Evolutionary conservation across 2,888 invertebrate genomes (phyloP).

Genomic region (Drosophila infuscata): DNA sequence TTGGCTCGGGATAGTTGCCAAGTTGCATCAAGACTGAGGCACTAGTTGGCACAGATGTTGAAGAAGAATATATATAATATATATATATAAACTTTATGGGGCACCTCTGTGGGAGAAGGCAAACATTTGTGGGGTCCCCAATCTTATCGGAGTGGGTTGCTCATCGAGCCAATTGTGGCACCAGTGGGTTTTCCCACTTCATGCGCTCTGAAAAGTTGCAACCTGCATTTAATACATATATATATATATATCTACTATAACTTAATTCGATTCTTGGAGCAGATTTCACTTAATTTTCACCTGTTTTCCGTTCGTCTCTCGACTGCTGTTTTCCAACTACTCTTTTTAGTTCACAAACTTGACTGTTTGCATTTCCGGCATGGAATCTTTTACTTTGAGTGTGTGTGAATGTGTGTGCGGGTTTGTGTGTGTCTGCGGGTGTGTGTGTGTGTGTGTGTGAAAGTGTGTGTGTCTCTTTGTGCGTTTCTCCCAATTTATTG

Average conservation of each 20-base stretch:
- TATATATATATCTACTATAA: not conserved
- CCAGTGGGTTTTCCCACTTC: not conserved
- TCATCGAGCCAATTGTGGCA: not conserved
- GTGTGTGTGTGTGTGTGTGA: not conserved
- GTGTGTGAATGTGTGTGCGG: not conserved
- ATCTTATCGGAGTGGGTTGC: not conserved
- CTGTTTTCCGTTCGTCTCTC: too few species aligned
- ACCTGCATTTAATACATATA: not conserved
- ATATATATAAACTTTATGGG: not conserved
- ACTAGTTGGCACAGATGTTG: not conserved
- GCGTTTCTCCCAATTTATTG: conserved; percentile 65
- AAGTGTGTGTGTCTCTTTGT: conserved; percentile 17
- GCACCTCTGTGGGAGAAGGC: not conserved
- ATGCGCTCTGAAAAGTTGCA: not conserved
- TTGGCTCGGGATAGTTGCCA: not conserved
- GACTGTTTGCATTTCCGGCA: conserved; percentile 33
- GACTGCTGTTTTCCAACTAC: not conserved
- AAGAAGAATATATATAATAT: not conserved
- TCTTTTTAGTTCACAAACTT: not conserved
- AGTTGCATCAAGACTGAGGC: not conserved
- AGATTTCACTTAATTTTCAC: not conserved
- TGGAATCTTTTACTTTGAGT: not conserved
- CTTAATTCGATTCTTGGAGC: not conserved
- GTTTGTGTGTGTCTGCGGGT: not conserved
- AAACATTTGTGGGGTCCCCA: not conserved